A percentile compares a stretch with the other conserved stretches of the same genome.
phyloP scores from a whole-genome alignment of 1,140 invertebrate species.

The Drosophila tsacasi region DNA sequence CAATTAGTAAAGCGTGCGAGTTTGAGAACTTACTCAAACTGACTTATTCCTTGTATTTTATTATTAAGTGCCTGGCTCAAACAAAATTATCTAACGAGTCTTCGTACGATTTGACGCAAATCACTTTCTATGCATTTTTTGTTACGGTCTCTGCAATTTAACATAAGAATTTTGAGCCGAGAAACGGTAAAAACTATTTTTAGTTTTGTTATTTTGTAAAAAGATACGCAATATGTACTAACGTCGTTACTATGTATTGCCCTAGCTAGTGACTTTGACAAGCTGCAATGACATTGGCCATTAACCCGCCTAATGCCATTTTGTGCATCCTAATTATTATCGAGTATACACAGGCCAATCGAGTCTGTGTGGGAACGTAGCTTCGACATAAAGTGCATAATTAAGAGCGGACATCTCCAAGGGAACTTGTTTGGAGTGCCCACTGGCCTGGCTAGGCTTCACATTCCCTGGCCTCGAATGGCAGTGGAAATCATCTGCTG shows the following conservation, averaged over 20 bases:
- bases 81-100: background rate
- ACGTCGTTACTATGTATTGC: background rate
- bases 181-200: background rate
- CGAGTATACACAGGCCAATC: slow-evolving; percentile 41
- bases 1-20: slow-evolving; percentile 45
- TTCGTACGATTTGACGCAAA: background rate
- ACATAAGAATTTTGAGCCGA: background rate
- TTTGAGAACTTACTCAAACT: slow-evolving; percentile 1
- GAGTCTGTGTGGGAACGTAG: slow-evolving; percentile 3
- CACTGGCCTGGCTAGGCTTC: slow-evolving; percentile 20
- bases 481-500: slow-evolving; percentile 9
- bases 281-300: slow-evolving; percentile 33
- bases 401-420: slow-evolving; percentile 45
- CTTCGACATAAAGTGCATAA: slow-evolving; percentile 60
- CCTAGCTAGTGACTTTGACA: background rate
- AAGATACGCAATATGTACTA: background rate
- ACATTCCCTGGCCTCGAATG: slow-evolving; percentile 1
- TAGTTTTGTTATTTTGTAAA: too few relatives aligned
- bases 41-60: background rate
- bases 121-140: background rate
- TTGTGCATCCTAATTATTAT: slow-evolving; percentile 54
- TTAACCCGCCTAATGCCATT: slow-evolving; percentile 55
- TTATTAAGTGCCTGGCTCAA: background rate
- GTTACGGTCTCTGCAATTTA: background rate
- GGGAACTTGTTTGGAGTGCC: slow-evolving; percentile 32